Conservation (phyloP, 2,888 invertebrate species). For the Pimpla rufipes region DNA sequence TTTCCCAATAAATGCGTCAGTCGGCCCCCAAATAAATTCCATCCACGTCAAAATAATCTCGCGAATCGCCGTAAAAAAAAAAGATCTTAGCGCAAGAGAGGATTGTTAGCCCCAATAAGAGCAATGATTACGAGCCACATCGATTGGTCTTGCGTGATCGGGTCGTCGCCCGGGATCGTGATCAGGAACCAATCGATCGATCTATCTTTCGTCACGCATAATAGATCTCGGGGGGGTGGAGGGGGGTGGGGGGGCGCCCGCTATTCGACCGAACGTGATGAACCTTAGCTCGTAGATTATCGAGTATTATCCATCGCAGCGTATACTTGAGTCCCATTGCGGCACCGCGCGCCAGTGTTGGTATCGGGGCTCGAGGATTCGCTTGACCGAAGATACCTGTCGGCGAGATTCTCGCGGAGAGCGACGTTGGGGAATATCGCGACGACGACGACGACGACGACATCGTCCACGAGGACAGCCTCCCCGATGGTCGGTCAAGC, state of each 20-base stretch:
- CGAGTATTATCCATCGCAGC: conserved; percentile 63
- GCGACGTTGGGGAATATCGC: conserved; percentile 51
- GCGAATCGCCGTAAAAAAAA: no score
- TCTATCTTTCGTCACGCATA: conserved; percentile 68
- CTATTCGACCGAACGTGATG: conserved; percentile 69
- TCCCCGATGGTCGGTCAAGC: not conserved
- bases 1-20: no score
- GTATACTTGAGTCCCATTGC: conserved; percentile 27
- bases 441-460: conserved; percentile 9
- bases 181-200: conserved; percentile 59
- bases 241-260: no score
- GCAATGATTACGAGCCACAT: conserved; percentile 11
- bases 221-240: conserved; percentile 58
- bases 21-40: no score
- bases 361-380: conserved; percentile 43
- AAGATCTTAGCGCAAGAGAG: not conserved
- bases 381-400: conserved; percentile 70
- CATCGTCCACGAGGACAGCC: conserved; percentile 52
- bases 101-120: conserved; percentile 28
- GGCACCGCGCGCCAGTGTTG: not conserved
- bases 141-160: conserved; percentile 19
- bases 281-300: conserved; percentile 68
- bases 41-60: no score
- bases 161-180: conserved; percentile 44
- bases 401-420: conserved; percentile 66